Evolutionary conservation across 2,888 invertebrate genomes (phyloP), one percentile per base, ranked within the genome.

Genomic region (Agrypnus murinus): DNA sequence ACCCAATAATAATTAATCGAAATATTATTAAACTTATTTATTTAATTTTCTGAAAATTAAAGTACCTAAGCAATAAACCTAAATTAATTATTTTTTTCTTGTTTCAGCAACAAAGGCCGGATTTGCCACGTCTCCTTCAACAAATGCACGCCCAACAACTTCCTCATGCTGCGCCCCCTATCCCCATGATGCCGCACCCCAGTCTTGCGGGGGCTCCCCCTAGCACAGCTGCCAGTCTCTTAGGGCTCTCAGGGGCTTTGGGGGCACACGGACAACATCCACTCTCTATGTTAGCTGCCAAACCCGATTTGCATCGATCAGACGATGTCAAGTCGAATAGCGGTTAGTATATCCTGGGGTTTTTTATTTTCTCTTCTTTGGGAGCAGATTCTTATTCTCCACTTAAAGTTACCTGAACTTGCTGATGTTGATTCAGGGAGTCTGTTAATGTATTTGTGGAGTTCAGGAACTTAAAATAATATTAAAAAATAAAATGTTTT

Each of bases 101-200:
- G 78, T 76, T 89, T 69, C 90, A 95, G 93, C 94, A 94, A 92
- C 95, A 94, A 87, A 89, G 94, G 86, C 93, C 94, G 69, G 94
- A 95, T 85, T 87, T 95, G 79, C 94, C 94, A 34, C 89, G 94
- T 85, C 86, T 93, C 74, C 88, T 96, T 86, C 96, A 96, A 87
- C 96, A 96, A 87, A 95, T 96, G 95, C 96, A 96, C 85, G 95
- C 95, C 36, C 95, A 95, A 80, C 95, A 95, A 86, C 92, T 95
- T 77, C 88, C 88, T 68, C 92, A 92, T 71, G 91, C 91, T 50
- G 92, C 93, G 60, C 92, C 92, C 45, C 92, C 93, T n/a, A 86
- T 90, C 73, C 90, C 90, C 53, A 91, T 94, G 87, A 90, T 90
- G 86, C 90, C 91, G 45, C 91, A 91, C 85, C 91, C 91, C 2